phyloP scores from a whole-genome alignment of 2,113 vertebrate species.

The Alligator sinensis region DNA sequence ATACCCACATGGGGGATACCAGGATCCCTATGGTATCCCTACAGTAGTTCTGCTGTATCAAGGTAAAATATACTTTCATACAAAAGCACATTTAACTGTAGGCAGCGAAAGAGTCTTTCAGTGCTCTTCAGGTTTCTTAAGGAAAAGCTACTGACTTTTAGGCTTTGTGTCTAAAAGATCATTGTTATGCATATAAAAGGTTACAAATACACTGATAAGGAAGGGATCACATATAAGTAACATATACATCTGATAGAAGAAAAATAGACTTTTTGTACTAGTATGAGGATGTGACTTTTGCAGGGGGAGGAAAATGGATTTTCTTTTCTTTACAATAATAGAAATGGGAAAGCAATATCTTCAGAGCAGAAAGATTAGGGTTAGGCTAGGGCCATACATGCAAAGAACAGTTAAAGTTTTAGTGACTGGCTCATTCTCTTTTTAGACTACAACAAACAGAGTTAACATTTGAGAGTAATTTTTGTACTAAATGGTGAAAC shows the following conservation, averaged over 20 bases:
- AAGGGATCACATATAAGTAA: not conserved
- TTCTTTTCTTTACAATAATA: not conserved
- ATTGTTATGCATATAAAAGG: not conserved
- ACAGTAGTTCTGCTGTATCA: not conserved
- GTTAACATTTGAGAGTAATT: slow-evolving; percentile 18
- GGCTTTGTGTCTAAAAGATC: not conserved
- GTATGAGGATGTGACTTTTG: not conserved
- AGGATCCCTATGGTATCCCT: not conserved
- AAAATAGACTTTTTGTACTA: not conserved
- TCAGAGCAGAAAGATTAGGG: not conserved
- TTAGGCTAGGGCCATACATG: not conserved
- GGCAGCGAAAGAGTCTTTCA: not conserved
- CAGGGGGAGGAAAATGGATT: not conserved
- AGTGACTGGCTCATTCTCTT: not conserved
- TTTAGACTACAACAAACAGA: not conserved
- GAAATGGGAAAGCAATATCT: not conserved
- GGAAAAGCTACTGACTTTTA: slow-evolving; percentile 4
- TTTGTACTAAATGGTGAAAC: not conserved
- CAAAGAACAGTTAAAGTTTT: not conserved
- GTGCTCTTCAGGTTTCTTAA: not conserved
- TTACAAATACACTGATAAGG: not conserved
- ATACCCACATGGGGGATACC: fast-evolving
- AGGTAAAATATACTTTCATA: not conserved
- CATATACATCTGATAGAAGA: not conserved
- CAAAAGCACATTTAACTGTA: not conserved